These are phyloP conservation scores for Apodemus sylvaticus DNA, from an alignment of 2,113 vertebrate species.

Conservation along the genomic window DNA sequence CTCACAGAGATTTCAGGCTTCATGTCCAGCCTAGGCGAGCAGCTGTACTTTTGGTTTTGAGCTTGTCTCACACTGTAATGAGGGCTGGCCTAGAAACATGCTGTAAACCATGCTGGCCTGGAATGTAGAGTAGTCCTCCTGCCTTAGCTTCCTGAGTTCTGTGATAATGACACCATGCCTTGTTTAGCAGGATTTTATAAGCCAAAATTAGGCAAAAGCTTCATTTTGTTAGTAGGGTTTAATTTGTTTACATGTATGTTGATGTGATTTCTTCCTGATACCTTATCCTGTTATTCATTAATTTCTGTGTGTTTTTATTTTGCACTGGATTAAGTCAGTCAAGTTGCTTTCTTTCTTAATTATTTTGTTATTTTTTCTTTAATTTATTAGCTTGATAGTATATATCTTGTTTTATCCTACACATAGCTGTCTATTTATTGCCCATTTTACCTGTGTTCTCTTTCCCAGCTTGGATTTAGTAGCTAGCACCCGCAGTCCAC, in stretches of 20 bases:
- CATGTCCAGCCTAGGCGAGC: background rate
- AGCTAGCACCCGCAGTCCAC: background rate
- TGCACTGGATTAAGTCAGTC: background rate
- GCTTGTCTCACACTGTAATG: background rate
- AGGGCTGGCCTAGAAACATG: background rate
- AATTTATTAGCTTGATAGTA: background rate
- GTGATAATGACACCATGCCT: background rate
- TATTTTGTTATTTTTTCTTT: background rate
- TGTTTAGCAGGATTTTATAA: background rate
- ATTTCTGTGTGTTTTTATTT: background rate
- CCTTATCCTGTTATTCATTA: background rate
- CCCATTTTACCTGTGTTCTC: background rate
- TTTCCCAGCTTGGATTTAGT: background rate
- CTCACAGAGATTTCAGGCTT: background rate
- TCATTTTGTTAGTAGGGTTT: background rate
- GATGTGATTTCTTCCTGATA: background rate
- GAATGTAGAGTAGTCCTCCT: background rate
- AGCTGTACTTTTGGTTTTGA: background rate
- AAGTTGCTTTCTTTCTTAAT: background rate
- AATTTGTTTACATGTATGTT: background rate
- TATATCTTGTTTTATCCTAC: background rate
- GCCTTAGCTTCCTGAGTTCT: background rate
- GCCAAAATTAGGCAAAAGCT: background rate
- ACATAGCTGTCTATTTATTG: background rate
- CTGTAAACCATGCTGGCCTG: background rate